These are phyloP conservation scores for Phania funesta DNA, from an alignment of 2,888 invertebrate genomes.

Conservation along the genomic window DNA sequence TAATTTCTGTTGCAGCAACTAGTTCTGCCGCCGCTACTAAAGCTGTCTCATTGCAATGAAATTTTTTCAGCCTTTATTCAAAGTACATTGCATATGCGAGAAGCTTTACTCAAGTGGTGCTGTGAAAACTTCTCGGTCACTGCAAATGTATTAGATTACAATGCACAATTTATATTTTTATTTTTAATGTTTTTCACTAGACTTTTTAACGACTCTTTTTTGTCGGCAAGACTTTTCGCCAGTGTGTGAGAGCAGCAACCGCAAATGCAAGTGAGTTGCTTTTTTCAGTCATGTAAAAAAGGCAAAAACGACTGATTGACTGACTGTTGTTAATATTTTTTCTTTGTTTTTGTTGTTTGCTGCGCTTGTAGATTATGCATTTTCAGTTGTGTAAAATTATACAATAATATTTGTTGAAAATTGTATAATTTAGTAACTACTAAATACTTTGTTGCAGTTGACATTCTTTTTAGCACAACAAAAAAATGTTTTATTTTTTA, in stretches of 20 bases:
- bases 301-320: neutral
- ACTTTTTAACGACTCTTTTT: constrained; percentile 40
- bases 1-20: neutral
- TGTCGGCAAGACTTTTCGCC: constrained; percentile 32
- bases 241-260: constrained; percentile 16
- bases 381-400: neutral
- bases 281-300: neutral
- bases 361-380: constrained; percentile 5
- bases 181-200: constrained; percentile 24
- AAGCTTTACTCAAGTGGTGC: constrained; percentile 15
- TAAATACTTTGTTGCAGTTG: constrained; percentile 22
- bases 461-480: too few relatives aligned
- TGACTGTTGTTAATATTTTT: neutral
- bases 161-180: constrained; percentile 22
- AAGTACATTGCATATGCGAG: constrained; percentile 4
- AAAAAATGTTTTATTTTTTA: too few relatives aligned
- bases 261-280: constrained; percentile 22
- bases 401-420: neutral
- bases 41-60: constrained; percentile 11
- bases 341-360: constrained; percentile 2
- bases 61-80: neutral
- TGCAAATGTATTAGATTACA: constrained; percentile 66
- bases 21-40: neutral
- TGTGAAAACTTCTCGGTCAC: constrained; percentile 58
- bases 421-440: constrained; percentile 23